These are phyloP conservation scores for Pristionchus arcanus DNA, from an alignment of 2,888 invertebrate genomes.

Conservation along the genomic window DNA sequence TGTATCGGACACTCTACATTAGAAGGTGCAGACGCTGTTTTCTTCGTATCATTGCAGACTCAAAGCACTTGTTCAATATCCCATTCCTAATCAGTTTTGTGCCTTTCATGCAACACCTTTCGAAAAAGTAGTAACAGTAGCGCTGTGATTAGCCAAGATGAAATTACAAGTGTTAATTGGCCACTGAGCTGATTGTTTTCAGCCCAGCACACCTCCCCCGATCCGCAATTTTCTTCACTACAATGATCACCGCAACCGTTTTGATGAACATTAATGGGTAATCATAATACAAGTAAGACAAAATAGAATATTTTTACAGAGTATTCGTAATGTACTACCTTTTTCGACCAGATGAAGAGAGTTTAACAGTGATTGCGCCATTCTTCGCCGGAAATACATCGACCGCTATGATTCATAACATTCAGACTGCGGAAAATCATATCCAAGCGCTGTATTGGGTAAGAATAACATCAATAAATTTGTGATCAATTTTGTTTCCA, in stretches of 20 bases:
- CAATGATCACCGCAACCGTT: neutral
- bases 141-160: no score
- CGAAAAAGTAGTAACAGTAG: no score
- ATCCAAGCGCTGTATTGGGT: constrained; percentile 14
- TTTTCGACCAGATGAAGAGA: neutral
- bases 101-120: no score
- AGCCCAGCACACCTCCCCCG: no score
- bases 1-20: neutral
- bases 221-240: no score
- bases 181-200: no score
- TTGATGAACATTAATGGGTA: neutral
- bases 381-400: constrained; percentile 15
- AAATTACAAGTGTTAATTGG: no score
- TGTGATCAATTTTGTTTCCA: neutral
- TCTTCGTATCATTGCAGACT: no score
- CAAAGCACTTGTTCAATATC: no score
- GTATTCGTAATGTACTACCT: neutral
- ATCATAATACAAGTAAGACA: no score
- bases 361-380: neutral
- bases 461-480: neutral
- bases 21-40: neutral
- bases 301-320: neutral
- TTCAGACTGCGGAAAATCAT: neutral
- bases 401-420: neutral
- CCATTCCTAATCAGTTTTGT: no score